Percentiles rank a stretch among this genome's conserved stretches.
Conservation (phyloP, 2,888 invertebrate genomes). For the Cephus sareptanus region DNA sequence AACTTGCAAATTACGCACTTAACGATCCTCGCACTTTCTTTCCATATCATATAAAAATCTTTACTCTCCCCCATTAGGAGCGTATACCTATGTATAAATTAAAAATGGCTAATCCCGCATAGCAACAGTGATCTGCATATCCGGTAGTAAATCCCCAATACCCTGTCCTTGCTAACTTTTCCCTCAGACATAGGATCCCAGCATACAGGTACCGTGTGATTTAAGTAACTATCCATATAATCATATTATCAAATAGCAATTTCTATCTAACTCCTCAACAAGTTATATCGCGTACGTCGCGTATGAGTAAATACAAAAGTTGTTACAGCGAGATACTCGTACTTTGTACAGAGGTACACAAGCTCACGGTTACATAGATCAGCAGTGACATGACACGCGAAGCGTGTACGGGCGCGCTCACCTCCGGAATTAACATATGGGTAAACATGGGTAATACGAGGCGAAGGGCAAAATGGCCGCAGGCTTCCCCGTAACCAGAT, state of each 20-base stretch:
- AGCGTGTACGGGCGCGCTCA: slow-evolving; percentile 19
- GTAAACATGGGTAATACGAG: slow-evolving; percentile 41
- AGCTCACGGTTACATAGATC: neutral
- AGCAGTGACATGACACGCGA: neutral
- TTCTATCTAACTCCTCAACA: neutral
- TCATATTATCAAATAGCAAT: neutral
- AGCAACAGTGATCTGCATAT: neutral
- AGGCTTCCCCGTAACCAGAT: slow-evolving; percentile 24
- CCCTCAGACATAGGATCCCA: neutral
- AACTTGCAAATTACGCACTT: no score
- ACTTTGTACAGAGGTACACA: neutral
- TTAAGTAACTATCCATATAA: neutral
- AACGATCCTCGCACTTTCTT: no score
- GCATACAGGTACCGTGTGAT: neutral
- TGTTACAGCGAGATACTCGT: neutral
- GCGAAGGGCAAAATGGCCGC: slow-evolving; percentile 7
- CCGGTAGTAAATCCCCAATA: neutral
- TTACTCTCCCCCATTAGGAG: neutral
- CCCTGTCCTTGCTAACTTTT: neutral
- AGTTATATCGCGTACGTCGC: neutral
- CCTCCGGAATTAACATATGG: slow-evolving; percentile 45
- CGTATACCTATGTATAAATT: neutral
- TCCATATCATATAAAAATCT: neutral
- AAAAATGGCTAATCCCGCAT: neutral
- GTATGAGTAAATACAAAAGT: neutral